A percentile compares a stretch with the other conserved stretches of the same genome.
Evolutionary conservation across 2,797 vertebrate species (phyloP).

Genomic region (Enteromius mattozi): DNA sequence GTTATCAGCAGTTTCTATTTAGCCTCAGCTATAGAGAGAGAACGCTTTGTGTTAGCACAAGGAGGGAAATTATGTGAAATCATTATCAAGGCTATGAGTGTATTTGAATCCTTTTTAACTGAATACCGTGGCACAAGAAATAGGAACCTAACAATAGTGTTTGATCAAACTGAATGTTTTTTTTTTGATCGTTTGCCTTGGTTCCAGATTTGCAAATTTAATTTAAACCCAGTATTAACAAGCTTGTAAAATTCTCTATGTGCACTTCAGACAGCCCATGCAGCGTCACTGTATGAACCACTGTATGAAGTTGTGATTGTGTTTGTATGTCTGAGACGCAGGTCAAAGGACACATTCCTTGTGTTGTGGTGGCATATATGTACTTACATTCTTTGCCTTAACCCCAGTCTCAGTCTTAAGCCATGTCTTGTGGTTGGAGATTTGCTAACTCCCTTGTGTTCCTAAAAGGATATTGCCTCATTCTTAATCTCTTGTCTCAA

Average conservation of each 20-base stretch:
- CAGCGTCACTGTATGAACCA: not conserved
- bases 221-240: not conserved
- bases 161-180: conserved; percentile 7
- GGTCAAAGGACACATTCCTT: conserved; percentile 48
- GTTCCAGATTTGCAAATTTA: not conserved
- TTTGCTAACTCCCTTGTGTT: conserved; percentile 39
- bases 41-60: conserved; percentile 42
- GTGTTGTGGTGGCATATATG: conserved; percentile 27
- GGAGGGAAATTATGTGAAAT: conserved; percentile 34
- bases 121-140: conserved; percentile 3
- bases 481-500: conserved; percentile 44
- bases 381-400: conserved; percentile 40
- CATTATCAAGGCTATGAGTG: conserved; percentile 27
- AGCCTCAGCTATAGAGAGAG: not conserved
- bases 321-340: conserved; percentile 32
- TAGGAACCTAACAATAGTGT: not conserved
- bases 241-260: not conserved
- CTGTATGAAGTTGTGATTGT: conserved; percentile 1
- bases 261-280: not conserved
- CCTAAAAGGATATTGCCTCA: conserved; percentile 49
- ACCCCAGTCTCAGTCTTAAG: conserved; percentile 45
- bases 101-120: conserved; percentile 39
- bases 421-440: conserved; percentile 48
- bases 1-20: conserved; percentile 13
- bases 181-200: not conserved